Percentiles rank a stretch among this genome's conserved stretches.
phyloP scores from a whole-genome alignment of 2,888 invertebrate genomes.

The Parnassius glacialis region DNA sequence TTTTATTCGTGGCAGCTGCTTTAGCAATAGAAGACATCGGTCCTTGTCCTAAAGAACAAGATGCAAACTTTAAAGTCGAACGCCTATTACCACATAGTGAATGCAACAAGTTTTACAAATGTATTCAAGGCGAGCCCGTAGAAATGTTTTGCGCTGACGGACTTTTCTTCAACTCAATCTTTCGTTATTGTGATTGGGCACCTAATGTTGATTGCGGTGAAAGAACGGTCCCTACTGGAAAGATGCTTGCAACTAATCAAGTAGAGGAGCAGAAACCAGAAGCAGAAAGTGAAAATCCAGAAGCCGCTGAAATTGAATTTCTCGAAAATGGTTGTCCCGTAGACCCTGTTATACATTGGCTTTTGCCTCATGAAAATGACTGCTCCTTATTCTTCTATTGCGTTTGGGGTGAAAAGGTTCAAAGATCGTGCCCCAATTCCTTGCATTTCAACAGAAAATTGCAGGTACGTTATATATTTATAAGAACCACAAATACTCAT shows the following conservation, averaged over 20 bases:
- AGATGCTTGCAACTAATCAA: conserved; percentile 11
- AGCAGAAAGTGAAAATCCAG: conserved; percentile 3
- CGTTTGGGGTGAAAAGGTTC: conserved; percentile 54
- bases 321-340: conserved; percentile 62
- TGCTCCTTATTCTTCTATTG: conserved; percentile 65
- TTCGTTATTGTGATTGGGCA: conserved; percentile 76
- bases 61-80: conserved; percentile 18
- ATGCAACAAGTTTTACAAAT: conserved; percentile 59
- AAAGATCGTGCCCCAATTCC: conserved; percentile 41
- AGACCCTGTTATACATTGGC: conserved; percentile 56
- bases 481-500: neutral
- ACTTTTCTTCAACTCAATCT: conserved; percentile 71
- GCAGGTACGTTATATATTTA: conserved; percentile 44
- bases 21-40: conserved; percentile 13
- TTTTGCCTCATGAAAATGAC: conserved; percentile 51
- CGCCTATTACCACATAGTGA: conserved; percentile 30
- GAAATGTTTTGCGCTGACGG: conserved; percentile 77
- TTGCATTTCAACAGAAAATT: conserved; percentile 56
- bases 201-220: conserved; percentile 77
- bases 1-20: conserved; percentile 14
- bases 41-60: conserved; percentile 17
- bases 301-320: conserved; percentile 37
- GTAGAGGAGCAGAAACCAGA: conserved; percentile 5
- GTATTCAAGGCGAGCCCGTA: conserved; percentile 78
- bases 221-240: conserved; percentile 24